phyloP scores from a whole-genome alignment of 2,888 invertebrate species.

The Heliconius charithonia region DNA sequence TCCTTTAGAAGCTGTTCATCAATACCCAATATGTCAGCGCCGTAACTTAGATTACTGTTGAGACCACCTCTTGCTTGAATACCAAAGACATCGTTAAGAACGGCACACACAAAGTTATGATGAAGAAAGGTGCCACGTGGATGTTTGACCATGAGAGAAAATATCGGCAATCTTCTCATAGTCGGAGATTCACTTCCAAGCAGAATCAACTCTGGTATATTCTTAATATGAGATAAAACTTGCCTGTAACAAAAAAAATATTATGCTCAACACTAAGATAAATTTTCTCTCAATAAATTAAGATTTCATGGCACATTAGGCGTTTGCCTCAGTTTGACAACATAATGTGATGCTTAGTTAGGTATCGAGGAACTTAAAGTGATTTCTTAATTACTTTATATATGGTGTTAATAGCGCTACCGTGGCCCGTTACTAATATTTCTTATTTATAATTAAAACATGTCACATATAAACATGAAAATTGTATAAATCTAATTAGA shows the following conservation, averaged over 20 bases:
- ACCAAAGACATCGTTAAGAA: constrained; percentile 95
- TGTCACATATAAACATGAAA: no score
- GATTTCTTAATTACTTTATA: no score
- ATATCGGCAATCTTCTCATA: constrained; percentile 89
- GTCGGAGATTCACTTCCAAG: constrained; percentile 88
- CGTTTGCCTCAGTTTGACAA: not conserved
- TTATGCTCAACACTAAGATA: not conserved
- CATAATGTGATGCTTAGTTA: not conserved
- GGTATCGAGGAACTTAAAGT: no score
- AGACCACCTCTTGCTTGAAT: constrained; percentile 93
- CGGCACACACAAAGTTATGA: constrained; percentile 93
- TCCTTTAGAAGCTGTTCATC: constrained; percentile 89
- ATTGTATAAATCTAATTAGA: not conserved
- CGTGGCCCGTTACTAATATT: no score
- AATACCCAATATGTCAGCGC: constrained; percentile 93
- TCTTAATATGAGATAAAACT: constrained; percentile 90
- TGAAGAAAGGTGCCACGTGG: constrained; percentile 92
- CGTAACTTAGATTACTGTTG: constrained; percentile 92
- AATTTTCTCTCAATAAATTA: not conserved
- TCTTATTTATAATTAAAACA: no score
- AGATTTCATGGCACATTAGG: not conserved
- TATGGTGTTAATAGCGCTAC: no score
- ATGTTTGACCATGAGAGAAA: constrained; percentile 93
- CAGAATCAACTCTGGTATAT: constrained; percentile 90
- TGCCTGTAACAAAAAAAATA: constrained; percentile 79